Evolutionary conservation across 2,113 vertebrate species (phyloP).

Genomic region (Apteryx mantelli): DNA sequence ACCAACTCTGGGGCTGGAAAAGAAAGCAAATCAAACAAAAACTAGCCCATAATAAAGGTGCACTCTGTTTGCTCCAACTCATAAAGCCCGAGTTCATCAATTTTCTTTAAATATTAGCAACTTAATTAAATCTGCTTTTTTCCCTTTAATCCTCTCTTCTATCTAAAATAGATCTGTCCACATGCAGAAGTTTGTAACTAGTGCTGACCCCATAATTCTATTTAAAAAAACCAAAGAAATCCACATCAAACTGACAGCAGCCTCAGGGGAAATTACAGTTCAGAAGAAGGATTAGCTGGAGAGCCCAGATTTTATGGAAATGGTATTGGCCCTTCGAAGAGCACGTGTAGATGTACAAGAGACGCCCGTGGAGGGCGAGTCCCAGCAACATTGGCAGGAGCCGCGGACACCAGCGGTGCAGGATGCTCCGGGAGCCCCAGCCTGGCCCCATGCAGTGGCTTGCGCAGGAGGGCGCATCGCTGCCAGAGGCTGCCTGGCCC

Average conservation of each 20-base stretch:
- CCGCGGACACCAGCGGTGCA: rapidly evolving
- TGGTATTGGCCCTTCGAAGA: not conserved
- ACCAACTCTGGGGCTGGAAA: constrained; percentile 59
- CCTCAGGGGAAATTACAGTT: constrained; percentile 81
- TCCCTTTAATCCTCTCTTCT: constrained; percentile 80
- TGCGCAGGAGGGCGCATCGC: too few species aligned
- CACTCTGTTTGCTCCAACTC: constrained; percentile 64
- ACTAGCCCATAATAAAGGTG: constrained; percentile 59
- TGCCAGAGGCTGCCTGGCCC: too few species aligned
- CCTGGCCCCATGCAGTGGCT: too few species aligned
- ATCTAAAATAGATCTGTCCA: constrained; percentile 88
- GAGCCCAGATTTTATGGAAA: constrained; percentile 76
- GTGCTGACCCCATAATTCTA: constrained; percentile 85
- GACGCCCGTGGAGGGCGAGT: not conserved
- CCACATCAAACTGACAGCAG: constrained; percentile 80
- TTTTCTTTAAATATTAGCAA: constrained; percentile 88
- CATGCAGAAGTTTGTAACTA: constrained; percentile 81
- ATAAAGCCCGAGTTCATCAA: constrained; percentile 82
- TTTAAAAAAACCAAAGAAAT: constrained; percentile 80
- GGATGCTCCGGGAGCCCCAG: rapidly evolving
- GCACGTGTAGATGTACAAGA: not conserved
- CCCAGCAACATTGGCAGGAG: not conserved
- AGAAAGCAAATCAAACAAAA: constrained; percentile 78
- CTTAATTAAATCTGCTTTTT: constrained; percentile 86
- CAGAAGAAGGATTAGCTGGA: constrained; percentile 76